phyloP scores from a whole-genome alignment of 2,797 vertebrate species.

The Labroides dimidiatus region DNA sequence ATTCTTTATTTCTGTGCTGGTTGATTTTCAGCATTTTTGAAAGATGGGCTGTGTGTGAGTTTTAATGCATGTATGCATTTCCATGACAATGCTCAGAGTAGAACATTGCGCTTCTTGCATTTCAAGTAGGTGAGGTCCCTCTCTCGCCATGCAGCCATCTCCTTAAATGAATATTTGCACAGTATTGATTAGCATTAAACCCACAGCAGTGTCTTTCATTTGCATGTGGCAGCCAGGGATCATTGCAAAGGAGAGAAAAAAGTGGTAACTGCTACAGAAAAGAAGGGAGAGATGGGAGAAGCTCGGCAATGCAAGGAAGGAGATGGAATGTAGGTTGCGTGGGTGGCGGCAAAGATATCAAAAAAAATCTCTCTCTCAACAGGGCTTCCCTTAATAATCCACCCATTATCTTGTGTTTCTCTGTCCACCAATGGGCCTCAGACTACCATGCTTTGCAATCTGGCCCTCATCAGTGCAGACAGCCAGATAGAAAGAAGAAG shows the following conservation, averaged over 20 bases:
- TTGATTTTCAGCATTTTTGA: slow-evolving; percentile 26
- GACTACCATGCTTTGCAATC: slow-evolving; percentile 66
- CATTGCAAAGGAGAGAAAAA: slow-evolving; percentile 43
- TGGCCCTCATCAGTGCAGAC: slow-evolving; percentile 77
- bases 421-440: slow-evolving; percentile 63
- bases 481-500: slow-evolving; percentile 70
- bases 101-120: slow-evolving; percentile 55
- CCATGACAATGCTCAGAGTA: slow-evolving; percentile 21
- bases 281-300: slow-evolving; percentile 8
- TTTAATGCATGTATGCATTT: slow-evolving; percentile 35
- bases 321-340: slow-evolving; percentile 65
- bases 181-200: slow-evolving; percentile 78
- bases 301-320: slow-evolving; percentile 23
- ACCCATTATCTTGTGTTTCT: slow-evolving; percentile 77
- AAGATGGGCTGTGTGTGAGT: neutral
- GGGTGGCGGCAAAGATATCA: slow-evolving; percentile 65
- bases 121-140: slow-evolving; percentile 64
- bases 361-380: slow-evolving; percentile 70
- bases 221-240: slow-evolving; percentile 67
- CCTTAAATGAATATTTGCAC: slow-evolving; percentile 79
- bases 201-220: slow-evolving; percentile 68
- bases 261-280: slow-evolving; percentile 36
- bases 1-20: slow-evolving; percentile 27
- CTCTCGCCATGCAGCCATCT: slow-evolving; percentile 48
- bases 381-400: slow-evolving; percentile 79